Evolutionary conservation across 2,113 vertebrate species (phyloP).

Genomic region (Sceloporus undulatus): DNA sequence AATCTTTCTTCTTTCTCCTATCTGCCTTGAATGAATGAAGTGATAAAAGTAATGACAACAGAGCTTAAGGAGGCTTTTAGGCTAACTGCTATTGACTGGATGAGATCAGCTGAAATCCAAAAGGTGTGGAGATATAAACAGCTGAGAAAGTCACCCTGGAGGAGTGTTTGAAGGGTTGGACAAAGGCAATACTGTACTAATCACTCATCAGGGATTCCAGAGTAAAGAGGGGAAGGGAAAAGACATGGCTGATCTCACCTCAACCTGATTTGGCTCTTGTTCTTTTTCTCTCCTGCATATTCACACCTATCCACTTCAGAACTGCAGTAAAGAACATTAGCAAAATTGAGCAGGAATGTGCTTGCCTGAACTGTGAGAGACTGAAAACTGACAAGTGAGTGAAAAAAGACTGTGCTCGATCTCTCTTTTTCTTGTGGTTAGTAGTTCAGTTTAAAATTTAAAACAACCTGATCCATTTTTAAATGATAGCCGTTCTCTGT

Average conservation of each 20-base stretch:
- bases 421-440: not conserved
- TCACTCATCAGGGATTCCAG: not conserved
- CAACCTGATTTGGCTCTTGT: not conserved
- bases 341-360: not conserved
- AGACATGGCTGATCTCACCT: not conserved
- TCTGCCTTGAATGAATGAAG: not conserved
- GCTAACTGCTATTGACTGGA: not conserved
- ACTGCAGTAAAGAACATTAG: constrained; percentile 6
- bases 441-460: not conserved
- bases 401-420: not conserved
- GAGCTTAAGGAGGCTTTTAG: not conserved
- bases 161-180: not conserved
- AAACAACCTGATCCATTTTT: not conserved
- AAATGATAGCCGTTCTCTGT: not conserved
- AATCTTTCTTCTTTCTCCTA: not conserved
- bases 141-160: not conserved
- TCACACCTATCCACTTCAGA: not conserved
- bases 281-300: not conserved
- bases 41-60: not conserved
- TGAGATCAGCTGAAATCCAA: not conserved
- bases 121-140: not conserved
- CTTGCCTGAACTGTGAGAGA: not conserved
- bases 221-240: not conserved
- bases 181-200: constrained; percentile 1
- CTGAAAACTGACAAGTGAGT: not conserved